These are phyloP conservation scores for Liopterus haemorrhoidalis DNA, from an alignment of 2,888 invertebrate species.

Conservation along the genomic window DNA sequence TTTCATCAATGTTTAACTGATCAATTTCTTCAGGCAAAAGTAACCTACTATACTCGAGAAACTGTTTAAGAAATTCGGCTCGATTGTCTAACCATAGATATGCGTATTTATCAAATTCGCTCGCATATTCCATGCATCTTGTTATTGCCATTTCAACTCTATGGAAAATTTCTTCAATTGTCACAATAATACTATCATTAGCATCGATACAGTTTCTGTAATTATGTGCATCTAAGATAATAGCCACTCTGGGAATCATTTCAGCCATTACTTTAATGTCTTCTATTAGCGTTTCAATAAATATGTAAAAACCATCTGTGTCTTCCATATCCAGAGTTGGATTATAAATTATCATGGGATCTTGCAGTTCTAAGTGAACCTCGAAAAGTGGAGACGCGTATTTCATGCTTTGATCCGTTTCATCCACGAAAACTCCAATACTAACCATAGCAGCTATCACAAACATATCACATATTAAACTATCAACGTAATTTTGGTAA, in stretches of 20 bases:
- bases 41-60: conserved; percentile 69
- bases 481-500: conserved; percentile 62
- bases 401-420: conserved; percentile 54
- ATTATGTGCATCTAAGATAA: conserved; percentile 44
- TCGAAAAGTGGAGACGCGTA: conserved; percentile 67
- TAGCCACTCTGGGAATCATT: conserved; percentile 62
- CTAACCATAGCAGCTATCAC: conserved; percentile 51
- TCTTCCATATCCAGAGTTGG: conserved; percentile 67
- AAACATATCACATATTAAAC: conserved; percentile 54
- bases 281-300: conserved; percentile 64
- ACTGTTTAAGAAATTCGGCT: conserved; percentile 66
- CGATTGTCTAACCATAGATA: conserved; percentile 79
- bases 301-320: conserved; percentile 59
- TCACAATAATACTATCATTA: conserved; percentile 50
- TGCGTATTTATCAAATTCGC: conserved; percentile 60
- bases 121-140: conserved; percentile 43
- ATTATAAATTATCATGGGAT: conserved; percentile 65
- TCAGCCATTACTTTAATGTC: conserved; percentile 72
- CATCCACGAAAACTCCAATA: conserved; percentile 53
- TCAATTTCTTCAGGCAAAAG: conserved; percentile 70
- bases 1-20: conserved; percentile 42
- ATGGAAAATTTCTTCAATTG: conserved; percentile 51
- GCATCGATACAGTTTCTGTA: conserved; percentile 44
- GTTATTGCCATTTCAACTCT: conserved; percentile 40
- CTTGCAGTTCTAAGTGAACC: conserved; percentile 65